phyloP scores from a whole-genome alignment of 2,113 vertebrate species.

The Calypte anna region DNA sequence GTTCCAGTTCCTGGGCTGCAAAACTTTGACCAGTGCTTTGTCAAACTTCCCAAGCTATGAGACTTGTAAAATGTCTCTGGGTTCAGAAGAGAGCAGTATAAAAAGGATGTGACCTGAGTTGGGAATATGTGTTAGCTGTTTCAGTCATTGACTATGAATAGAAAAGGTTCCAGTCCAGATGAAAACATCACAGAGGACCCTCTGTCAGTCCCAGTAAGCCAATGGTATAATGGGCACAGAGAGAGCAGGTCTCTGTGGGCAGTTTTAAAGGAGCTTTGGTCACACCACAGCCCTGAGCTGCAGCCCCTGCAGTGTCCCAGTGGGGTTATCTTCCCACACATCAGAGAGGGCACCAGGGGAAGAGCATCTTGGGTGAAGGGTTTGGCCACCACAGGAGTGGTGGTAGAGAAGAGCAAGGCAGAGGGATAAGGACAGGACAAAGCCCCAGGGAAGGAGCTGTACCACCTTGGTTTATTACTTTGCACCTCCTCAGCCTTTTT shows the following conservation, averaged over 20 bases:
- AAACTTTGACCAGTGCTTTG: background rate
- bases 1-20: background rate
- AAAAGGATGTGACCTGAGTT: background rate
- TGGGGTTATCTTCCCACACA: background rate
- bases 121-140: background rate
- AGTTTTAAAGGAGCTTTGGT: background rate
- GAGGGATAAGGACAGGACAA: background rate
- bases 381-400: background rate
- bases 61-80: background rate
- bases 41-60: background rate
- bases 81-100: background rate
- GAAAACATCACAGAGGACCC: background rate
- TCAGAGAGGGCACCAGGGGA: background rate
- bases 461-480: background rate
- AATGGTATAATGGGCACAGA: background rate
- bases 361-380: background rate
- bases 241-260: background rate
- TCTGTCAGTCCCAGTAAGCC: background rate
- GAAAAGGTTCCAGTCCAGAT: accelerated
- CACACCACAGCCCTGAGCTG: accelerated
- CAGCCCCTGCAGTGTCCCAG: background rate
- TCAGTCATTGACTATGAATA: background rate
- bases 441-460: background rate
- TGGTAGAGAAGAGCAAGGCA: background rate
- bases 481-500: background rate